Evolutionary conservation across 2,888 invertebrate species (phyloP).

Genomic region (Limnephilus lunatus): DNA sequence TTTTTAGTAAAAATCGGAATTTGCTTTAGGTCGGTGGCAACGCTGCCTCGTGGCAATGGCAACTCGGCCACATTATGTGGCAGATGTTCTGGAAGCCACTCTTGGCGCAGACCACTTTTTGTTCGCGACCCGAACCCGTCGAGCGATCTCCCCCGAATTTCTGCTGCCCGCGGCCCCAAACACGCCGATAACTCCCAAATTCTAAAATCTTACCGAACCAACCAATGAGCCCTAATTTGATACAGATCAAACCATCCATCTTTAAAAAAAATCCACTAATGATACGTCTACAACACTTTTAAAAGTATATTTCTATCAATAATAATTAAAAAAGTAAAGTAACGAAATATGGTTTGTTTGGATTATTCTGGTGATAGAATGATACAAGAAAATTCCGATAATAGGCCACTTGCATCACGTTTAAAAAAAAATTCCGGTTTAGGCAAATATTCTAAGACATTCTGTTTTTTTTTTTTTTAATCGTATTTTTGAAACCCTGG

Average conservation of each 20-base stretch:
- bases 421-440: too few relatives aligned
- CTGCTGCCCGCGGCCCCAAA: constrained; percentile 26
- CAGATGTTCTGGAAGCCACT: constrained; percentile 59
- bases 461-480: too few relatives aligned
- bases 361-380: too few relatives aligned
- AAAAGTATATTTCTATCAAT: not conserved
- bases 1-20: not conserved
- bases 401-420: too few relatives aligned
- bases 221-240: constrained; percentile 2
- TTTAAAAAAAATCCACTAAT: not conserved
- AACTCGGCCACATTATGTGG: constrained; percentile 26
- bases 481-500: too few relatives aligned
- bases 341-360: too few relatives aligned
- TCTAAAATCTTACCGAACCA: not conserved
- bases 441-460: too few relatives aligned
- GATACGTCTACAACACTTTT: not conserved
- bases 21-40: constrained; percentile 30
- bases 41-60: constrained; percentile 20
- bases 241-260: constrained; percentile 1
- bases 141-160: not conserved
- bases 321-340: not conserved
- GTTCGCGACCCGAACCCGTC: constrained; percentile 40
- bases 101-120: constrained; percentile 61
- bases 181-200: not conserved
- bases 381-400: too few relatives aligned